Conservation (phyloP, 2,888 invertebrate species). For the Mythimna vitellina region DNA sequence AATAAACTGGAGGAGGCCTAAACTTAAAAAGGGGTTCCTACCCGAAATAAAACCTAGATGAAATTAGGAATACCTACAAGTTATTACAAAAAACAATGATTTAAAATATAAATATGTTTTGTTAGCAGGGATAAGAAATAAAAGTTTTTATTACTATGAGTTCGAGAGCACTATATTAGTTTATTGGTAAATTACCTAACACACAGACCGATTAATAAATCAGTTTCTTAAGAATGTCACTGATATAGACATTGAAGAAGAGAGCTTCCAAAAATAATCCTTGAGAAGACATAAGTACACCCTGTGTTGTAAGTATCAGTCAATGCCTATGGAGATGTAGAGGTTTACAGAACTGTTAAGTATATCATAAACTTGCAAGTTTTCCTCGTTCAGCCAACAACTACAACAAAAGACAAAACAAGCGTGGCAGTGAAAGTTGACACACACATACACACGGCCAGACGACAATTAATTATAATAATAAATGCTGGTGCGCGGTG, state of each 20-base stretch:
- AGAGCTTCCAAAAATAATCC: too few relatives aligned
- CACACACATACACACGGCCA: constrained; percentile 30
- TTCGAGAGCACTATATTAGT: too few relatives aligned
- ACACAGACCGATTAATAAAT: too few relatives aligned
- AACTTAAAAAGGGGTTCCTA: too few relatives aligned
- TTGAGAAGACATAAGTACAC: too few relatives aligned
- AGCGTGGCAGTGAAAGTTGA: constrained; percentile 57
- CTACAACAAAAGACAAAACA: constrained; percentile 45
- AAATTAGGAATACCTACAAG: not conserved
- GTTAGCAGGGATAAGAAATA: too few relatives aligned
- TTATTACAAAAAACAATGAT: not conserved
- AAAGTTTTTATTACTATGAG: too few relatives aligned
- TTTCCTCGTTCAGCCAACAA: constrained; percentile 18
- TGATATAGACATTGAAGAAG: too few relatives aligned
- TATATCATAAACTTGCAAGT: not conserved
- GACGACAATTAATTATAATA: constrained; percentile 69
- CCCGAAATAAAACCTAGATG: too few relatives aligned
- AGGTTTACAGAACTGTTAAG: not conserved
- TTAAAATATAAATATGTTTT: not conserved
- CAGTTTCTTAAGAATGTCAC: too few relatives aligned
- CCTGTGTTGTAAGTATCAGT: not conserved
- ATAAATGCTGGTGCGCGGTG: constrained; percentile 61
- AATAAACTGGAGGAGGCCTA: too few relatives aligned
- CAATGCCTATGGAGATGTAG: not conserved
- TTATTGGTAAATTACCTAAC: too few relatives aligned